Conservation (phyloP, 2,797 vertebrate species). For the Xerus rutilus region DNA sequence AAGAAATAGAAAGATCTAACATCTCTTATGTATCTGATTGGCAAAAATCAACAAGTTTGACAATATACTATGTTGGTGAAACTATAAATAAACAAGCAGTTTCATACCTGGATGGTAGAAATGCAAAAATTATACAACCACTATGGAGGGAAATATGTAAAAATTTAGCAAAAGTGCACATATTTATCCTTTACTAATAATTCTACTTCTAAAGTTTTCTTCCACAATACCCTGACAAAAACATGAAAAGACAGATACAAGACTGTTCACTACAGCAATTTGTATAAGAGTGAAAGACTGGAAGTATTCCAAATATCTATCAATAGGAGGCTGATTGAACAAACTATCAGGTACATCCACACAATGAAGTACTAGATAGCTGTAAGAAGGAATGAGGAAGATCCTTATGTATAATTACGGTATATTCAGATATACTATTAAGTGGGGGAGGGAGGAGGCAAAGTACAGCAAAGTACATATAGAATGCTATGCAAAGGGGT, state of each 20-base stretch:
- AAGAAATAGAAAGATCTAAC: not conserved
- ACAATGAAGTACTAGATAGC: not conserved
- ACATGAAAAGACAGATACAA: not conserved
- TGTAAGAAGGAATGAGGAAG: not conserved
- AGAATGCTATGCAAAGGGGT: not conserved
- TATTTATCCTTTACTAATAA: not conserved
- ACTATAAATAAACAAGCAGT: not conserved
- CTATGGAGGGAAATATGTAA: not conserved
- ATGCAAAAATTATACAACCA: not conserved
- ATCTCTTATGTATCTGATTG: not conserved
- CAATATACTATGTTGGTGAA: not conserved
- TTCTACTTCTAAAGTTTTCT: slow-evolving; percentile 7
- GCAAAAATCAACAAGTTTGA: not conserved
- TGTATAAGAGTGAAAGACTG: not conserved
- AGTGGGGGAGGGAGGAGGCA: too few species aligned
- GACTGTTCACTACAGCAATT: not conserved
- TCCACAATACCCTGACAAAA: not conserved
- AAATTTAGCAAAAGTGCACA: not conserved
- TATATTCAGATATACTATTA: not conserved
- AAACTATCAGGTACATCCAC: not conserved
- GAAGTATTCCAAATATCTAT: not conserved
- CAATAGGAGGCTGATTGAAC: not conserved
- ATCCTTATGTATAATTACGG: not conserved
- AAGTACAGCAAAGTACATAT: not conserved
- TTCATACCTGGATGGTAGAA: not conserved